Percentiles rank a stretch among this genome's conserved stretches.
phyloP scores from a whole-genome alignment of 2,888 invertebrate genomes.

The Oeneis ivallda region DNA sequence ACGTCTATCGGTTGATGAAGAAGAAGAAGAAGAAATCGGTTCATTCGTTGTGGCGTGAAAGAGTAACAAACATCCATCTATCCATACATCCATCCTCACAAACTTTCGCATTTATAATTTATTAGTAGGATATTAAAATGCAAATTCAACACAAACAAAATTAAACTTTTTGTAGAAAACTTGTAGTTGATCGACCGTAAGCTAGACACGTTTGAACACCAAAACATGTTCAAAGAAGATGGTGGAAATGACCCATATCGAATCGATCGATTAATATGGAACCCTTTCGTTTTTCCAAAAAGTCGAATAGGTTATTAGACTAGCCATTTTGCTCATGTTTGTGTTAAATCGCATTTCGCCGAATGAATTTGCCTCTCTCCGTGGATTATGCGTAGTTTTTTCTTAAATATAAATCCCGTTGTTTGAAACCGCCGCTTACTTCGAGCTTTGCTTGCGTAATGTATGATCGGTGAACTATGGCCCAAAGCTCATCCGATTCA shows the following conservation, averaged over 20 bases:
- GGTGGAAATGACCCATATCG: not conserved
- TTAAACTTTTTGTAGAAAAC: too few relatives aligned
- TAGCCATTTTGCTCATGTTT: conserved; percentile 1
- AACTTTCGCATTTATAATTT: too few relatives aligned
- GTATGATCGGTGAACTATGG: conserved; percentile 50
- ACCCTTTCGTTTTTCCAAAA: not conserved
- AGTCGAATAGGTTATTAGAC: conserved; percentile 7
- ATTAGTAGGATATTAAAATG: too few relatives aligned
- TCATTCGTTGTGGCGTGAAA: too few relatives aligned
- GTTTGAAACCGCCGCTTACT: not conserved
- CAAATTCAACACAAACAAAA: too few relatives aligned
- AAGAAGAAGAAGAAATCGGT: too few relatives aligned
- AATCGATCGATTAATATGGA: not conserved
- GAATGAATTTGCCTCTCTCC: conserved; percentile 6
- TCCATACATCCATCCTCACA: too few relatives aligned
- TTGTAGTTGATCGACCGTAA: too few relatives aligned
- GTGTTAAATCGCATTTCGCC: conserved; percentile 7
- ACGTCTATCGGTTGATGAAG: too few relatives aligned
- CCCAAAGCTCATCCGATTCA: conserved; percentile 64
- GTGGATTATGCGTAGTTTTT: conserved; percentile 15
- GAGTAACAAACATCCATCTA: too few relatives aligned
- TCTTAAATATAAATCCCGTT: conserved; percentile 2
- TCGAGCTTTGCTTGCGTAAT: not conserved
- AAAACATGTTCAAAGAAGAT: not conserved
- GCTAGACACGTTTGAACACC: not conserved